phyloP scores from a whole-genome alignment of 2,888 invertebrate genomes.

The Dorcus hopei region DNA sequence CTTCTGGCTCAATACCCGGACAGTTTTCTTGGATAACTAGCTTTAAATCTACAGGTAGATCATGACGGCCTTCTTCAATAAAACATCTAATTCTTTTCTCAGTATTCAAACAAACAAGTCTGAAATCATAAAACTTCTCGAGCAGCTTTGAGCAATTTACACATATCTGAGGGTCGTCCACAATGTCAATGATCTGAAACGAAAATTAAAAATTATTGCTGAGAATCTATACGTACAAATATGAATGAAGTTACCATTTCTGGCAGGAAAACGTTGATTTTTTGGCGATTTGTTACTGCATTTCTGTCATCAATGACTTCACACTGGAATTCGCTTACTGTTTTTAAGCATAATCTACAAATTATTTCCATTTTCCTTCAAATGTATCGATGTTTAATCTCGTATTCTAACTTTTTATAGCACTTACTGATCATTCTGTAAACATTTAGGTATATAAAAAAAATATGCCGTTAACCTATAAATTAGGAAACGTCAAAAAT shows the following conservation, averaged over 20 bases:
- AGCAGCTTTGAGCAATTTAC: not conserved
- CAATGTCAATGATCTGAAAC: not conserved
- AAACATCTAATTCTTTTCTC: not conserved
- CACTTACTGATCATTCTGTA: too few relatives aligned
- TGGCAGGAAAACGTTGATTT: not conserved
- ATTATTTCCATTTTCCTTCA: too few relatives aligned
- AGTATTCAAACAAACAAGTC: not conserved
- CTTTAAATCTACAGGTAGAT: not conserved
- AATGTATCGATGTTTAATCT: too few relatives aligned
- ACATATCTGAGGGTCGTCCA: not conserved
- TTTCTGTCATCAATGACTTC: not conserved
- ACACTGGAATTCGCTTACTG: not conserved
- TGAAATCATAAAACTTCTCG: not conserved
- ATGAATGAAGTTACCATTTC: not conserved
- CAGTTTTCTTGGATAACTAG: not conserved
- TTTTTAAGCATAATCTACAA: not conserved
- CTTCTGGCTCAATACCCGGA: not conserved
- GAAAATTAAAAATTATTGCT: not conserved
- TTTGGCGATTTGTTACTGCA: not conserved
- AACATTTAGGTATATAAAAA: too few relatives aligned
- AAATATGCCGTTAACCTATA: too few relatives aligned
- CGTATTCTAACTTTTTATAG: too few relatives aligned
- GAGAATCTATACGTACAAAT: not conserved
- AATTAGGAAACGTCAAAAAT: too few relatives aligned
- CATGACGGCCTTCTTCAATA: not conserved